These are phyloP conservation scores for Batillaria attramentaria DNA, from an alignment of 1,140 invertebrate species.

Conservation along the genomic window DNA sequence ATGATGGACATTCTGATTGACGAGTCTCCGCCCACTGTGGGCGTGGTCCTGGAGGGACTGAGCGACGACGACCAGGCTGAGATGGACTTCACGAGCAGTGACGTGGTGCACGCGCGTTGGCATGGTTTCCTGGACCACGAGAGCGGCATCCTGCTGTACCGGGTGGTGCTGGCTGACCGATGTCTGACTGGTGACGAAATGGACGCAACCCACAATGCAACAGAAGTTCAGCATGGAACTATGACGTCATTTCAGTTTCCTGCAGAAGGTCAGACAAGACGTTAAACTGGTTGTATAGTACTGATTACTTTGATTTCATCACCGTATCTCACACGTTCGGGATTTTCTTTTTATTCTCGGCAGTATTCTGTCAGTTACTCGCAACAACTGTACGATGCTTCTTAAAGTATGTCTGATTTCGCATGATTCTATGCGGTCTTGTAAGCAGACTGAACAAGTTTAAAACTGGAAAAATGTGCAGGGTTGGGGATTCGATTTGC, in stretches of 20 bases:
- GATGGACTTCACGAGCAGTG: conserved; percentile 42
- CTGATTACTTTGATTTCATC: no score
- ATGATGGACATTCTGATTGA: conserved; percentile 47
- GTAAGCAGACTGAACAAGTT: no score
- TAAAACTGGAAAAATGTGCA: no score
- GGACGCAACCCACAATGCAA: not conserved
- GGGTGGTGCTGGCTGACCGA: conserved; percentile 29
- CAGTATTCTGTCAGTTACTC: no score
- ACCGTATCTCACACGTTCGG: no score
- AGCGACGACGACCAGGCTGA: conserved; percentile 31
- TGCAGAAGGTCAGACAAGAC: conserved; percentile 7
- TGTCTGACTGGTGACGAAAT: conserved; percentile 37
- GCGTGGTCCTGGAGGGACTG: conserved; percentile 45
- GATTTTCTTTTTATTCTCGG: no score
- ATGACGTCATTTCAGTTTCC: conserved; percentile 7
- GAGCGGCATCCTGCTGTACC: conserved; percentile 47
- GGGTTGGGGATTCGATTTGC: no score
- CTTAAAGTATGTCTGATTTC: no score
- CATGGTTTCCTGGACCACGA: conserved; percentile 49
- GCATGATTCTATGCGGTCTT: no score
- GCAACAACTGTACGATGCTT: no score
- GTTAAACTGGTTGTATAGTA: no score
- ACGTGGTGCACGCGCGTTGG: conserved; percentile 34
- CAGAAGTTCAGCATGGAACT: not conserved
- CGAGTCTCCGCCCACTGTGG: conserved; percentile 46